These are phyloP conservation scores for Silurus glanis DNA, from an alignment of 2,113 vertebrate species.

Conservation along the genomic window DNA sequence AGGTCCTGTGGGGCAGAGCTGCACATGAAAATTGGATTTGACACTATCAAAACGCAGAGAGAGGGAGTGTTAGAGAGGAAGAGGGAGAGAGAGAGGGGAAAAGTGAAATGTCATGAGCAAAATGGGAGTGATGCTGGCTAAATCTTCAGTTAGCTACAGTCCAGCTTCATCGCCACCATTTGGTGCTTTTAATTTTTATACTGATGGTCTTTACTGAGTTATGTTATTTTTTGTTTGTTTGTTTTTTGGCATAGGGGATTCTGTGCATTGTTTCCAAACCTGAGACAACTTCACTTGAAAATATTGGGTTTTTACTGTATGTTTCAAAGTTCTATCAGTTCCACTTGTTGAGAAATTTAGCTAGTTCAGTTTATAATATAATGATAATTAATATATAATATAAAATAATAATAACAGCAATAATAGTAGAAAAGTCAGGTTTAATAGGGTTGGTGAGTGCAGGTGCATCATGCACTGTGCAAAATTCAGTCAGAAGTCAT, in stretches of 20 bases:
- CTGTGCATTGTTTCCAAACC: background rate
- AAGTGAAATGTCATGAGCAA: background rate
- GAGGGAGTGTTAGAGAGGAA: slow-evolving; percentile 23
- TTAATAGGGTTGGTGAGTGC: no score
- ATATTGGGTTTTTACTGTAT: background rate
- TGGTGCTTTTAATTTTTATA: background rate
- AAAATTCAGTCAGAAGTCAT: no score
- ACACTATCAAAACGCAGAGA: slow-evolving; percentile 63
- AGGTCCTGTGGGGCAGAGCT: slow-evolving; percentile 64
- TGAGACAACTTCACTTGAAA: background rate
- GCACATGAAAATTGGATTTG: slow-evolving; percentile 69
- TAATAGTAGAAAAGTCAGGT: no score
- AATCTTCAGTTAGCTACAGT: slow-evolving; percentile 15
- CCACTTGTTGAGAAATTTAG: no score
- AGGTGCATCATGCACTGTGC: no score
- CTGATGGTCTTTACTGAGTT: background rate
- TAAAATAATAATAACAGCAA: no score
- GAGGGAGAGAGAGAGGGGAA: slow-evolving; percentile 49
- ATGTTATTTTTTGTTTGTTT: no score
- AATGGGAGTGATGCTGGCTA: slow-evolving; percentile 9
- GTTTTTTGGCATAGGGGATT: background rate
- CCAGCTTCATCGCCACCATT: background rate
- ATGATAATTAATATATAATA: no score
- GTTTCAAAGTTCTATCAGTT: background rate
- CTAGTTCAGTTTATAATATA: no score